Percentiles rank a stretch among this genome's conserved stretches.
phyloP scores from a whole-genome alignment of 2,888 invertebrate species.

The Podabrus alpinus region DNA sequence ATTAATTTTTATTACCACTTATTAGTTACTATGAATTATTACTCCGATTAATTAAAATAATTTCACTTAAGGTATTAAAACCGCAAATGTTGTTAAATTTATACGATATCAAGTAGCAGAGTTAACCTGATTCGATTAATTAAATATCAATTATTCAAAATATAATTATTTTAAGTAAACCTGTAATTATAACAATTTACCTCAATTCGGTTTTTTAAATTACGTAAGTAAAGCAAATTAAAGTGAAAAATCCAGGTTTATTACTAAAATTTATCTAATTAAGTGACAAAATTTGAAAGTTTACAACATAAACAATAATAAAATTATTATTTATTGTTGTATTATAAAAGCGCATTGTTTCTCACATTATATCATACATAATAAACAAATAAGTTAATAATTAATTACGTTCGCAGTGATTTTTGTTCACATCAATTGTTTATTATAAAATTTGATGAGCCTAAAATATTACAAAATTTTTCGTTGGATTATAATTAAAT shows the following conservation, averaged over 20 bases:
- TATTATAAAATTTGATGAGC: neutral
- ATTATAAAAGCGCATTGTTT: neutral
- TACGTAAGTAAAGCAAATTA: neutral
- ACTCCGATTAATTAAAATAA: neutral
- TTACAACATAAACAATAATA: neutral
- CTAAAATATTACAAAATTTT: neutral
- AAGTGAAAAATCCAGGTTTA: neutral
- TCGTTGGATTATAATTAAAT: neutral
- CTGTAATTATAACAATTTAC: neutral
- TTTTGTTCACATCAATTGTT: constrained; percentile 3
- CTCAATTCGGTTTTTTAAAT: neutral
- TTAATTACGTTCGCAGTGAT: neutral
- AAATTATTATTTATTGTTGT: neutral
- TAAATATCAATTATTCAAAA: neutral
- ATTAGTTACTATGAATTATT: neutral
- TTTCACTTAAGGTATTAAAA: neutral
- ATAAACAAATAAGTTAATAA: neutral
- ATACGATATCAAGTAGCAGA: neutral
- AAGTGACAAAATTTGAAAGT: neutral
- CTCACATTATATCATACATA: neutral
- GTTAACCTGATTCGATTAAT: neutral
- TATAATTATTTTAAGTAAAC: neutral
- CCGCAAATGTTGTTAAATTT: neutral
- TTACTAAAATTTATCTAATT: neutral
- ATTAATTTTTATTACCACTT: neutral